Percentiles rank a stretch among this genome's conserved stretches.
Evolutionary conservation across 2,797 vertebrate species (phyloP).

Genomic region (Myiotriccus ornatus): DNA sequence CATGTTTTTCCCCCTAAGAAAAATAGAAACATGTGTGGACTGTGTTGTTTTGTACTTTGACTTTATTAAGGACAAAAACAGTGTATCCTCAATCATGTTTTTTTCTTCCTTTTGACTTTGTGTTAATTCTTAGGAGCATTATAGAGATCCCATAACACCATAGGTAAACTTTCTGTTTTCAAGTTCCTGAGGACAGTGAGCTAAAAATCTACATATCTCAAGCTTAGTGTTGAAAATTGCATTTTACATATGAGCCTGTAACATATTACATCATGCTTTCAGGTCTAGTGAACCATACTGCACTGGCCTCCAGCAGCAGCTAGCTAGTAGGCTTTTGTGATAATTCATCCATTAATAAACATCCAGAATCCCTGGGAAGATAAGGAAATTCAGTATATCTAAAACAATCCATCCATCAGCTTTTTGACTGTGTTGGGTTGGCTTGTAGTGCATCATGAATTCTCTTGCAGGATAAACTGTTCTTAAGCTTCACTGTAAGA

Average conservation of each 20-base stretch:
- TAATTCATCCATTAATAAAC: not conserved
- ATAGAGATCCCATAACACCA: not conserved
- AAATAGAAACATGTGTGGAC: not conserved
- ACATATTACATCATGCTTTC: rapidly evolving
- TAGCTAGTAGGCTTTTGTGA: not conserved
- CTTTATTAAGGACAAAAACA: not conserved
- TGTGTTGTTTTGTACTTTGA: not conserved
- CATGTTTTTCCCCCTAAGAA: not conserved
- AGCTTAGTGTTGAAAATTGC: not conserved
- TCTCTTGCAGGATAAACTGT: not conserved
- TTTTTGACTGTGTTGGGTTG: not conserved
- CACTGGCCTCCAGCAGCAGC: not conserved
- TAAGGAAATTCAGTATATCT: not conserved
- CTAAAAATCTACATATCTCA: not conserved
- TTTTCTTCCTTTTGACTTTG: not conserved
- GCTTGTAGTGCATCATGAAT: not conserved
- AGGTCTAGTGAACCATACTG: not conserved
- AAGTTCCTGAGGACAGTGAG: not conserved
- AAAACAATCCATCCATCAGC: not conserved
- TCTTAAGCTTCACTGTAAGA: not conserved
- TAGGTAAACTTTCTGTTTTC: not conserved
- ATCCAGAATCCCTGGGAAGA: not conserved
- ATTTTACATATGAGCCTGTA: not conserved
- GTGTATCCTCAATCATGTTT: rapidly evolving
- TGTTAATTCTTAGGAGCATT: not conserved